Evolutionary conservation across 2,113 vertebrate genomes (phyloP).

Genomic region (Hydrochoerus hydrochaeris): DNA sequence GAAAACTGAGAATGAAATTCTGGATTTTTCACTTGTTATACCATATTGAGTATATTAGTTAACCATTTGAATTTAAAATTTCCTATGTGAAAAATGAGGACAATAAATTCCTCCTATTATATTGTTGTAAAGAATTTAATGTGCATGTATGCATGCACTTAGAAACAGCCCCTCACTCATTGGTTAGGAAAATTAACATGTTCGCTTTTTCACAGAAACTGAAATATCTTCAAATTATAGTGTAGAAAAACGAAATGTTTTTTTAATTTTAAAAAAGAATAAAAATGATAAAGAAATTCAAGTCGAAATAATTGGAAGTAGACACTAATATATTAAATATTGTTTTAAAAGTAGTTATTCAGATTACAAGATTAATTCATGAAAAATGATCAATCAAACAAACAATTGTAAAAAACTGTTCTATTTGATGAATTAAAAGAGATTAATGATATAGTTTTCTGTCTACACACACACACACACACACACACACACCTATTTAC

Average conservation of each 20-base stretch:
- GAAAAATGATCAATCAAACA: too few relatives aligned
- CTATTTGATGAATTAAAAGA: too few relatives aligned
- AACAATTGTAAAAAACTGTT: too few relatives aligned
- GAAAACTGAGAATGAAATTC: not conserved
- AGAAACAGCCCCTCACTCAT: not conserved
- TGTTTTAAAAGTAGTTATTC: too few relatives aligned
- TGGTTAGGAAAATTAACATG: not conserved
- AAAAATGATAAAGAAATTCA: too few relatives aligned
- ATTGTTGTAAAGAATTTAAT: not conserved
- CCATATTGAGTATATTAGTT: not conserved
- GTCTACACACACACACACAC: too few relatives aligned
- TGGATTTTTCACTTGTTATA: not conserved
- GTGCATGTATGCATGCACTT: not conserved
- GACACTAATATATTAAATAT: too few relatives aligned
- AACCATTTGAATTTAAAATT: not conserved
- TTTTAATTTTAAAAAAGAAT: too few relatives aligned
- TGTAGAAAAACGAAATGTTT: not conserved
- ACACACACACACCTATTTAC: too few relatives aligned
- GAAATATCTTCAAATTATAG: not conserved
- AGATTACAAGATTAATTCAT: too few relatives aligned
- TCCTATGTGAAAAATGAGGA: not conserved
- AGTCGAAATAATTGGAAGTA: too few relatives aligned
- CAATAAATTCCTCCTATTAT: not conserved
- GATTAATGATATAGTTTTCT: too few relatives aligned
- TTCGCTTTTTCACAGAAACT: not conserved